phyloP scores from a whole-genome alignment of 2,113 vertebrate genomes.

The Canis aureus region DNA sequence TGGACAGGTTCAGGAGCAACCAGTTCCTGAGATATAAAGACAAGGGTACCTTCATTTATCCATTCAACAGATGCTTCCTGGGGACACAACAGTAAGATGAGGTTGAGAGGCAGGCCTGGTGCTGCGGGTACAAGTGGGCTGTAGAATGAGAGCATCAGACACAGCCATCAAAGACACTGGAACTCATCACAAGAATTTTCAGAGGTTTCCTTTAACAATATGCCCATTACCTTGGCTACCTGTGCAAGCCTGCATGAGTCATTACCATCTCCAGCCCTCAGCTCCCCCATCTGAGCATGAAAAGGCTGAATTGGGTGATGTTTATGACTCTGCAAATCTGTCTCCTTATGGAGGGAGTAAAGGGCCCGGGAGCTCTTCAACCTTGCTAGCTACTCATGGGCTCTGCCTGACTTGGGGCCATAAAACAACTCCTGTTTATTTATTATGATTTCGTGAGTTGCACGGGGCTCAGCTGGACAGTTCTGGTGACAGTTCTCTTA shows the following conservation, averaged over 20 bases:
- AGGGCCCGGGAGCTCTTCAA: neutral
- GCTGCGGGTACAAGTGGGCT: neutral
- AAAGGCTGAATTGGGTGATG: neutral
- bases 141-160: too few relatives aligned
- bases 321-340: neutral
- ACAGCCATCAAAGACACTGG: neutral
- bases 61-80: neutral
- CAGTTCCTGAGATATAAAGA: neutral
- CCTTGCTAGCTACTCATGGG: neutral
- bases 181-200: neutral
- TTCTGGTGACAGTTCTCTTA: neutral
- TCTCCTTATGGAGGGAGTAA: neutral
- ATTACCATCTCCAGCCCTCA: neutral
- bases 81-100: neutral
- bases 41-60: too few relatives aligned
- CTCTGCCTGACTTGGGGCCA: neutral
- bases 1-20: neutral
- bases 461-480: neutral
- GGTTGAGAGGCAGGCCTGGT: too few relatives aligned
- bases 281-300: neutral
- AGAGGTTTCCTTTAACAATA: neutral
- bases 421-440: neutral
- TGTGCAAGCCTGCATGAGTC: neutral
- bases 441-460: neutral
- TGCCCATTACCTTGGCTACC: too few relatives aligned